These are phyloP conservation scores for Spermophilus dauricus DNA, from an alignment of 2,113 vertebrate species.

Conservation along the genomic window DNA sequence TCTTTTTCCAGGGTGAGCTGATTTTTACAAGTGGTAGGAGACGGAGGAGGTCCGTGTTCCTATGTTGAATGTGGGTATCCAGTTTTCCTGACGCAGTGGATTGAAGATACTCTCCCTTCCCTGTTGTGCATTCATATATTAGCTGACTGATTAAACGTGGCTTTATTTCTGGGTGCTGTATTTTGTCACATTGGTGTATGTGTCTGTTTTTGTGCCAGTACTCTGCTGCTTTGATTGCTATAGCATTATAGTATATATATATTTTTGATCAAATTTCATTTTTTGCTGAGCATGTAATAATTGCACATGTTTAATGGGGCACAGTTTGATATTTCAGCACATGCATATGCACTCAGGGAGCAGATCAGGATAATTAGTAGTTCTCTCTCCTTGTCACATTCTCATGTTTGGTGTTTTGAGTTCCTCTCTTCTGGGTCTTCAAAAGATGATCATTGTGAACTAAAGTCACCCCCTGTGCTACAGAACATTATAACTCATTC, in stretches of 20 bases:
- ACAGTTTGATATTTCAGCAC: neutral
- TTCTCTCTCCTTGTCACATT: neutral
- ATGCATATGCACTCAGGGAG: neutral
- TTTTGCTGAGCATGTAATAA: no score
- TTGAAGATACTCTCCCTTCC: neutral
- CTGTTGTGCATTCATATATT: neutral
- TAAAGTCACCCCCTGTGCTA: neutral
- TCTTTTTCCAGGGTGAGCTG: neutral
- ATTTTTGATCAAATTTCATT: no score
- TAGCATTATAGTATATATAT: no score
- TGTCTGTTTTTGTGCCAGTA: neutral
- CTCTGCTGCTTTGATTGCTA: no score
- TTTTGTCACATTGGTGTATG: neutral
- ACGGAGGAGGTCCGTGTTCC: neutral
- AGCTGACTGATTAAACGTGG: neutral
- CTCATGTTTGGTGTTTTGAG: neutral
- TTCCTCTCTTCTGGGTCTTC: neutral
- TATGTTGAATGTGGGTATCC: neutral
- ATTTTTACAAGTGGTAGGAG: neutral
- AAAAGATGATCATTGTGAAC: neutral
- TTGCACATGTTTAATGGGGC: no score
- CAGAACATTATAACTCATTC: neutral
- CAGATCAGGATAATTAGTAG: neutral
- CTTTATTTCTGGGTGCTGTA: neutral
- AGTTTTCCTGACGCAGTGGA: neutral